Evolutionary conservation across 1,140 invertebrate species (phyloP).

Genomic region (Leptestheria dahalacensis): DNA sequence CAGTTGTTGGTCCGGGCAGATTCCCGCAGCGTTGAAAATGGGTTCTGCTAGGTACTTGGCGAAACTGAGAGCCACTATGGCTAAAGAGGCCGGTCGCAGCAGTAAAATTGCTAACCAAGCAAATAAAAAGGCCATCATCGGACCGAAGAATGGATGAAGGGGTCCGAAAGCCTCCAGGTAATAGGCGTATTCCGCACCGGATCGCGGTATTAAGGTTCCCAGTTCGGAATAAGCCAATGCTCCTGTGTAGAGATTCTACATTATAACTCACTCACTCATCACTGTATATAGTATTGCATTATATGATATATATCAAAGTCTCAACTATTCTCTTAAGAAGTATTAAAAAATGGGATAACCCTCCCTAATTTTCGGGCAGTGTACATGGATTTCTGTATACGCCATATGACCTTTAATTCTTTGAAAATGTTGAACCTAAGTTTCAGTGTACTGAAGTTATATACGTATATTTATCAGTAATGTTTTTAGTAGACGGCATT

Average conservation of each 20-base stretch:
- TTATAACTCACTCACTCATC: neutral
- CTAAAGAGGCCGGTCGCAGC: slow-evolving; percentile 24
- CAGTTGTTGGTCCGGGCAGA: neutral
- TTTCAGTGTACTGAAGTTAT: too few species aligned
- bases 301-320: neutral
- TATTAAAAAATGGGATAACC: too few species aligned
- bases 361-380: too few species aligned
- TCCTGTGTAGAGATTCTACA: slow-evolving; percentile 12
- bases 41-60: slow-evolving; percentile 24
- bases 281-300: neutral
- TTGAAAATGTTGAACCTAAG: too few species aligned
- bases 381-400: too few species aligned
- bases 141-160: slow-evolving; percentile 16
- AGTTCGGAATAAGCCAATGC: slow-evolving; percentile 18
- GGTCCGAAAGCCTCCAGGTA: slow-evolving; percentile 13
- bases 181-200: slow-evolving; percentile 66
- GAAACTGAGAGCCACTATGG: slow-evolving; percentile 30
- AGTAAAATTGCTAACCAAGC: slow-evolving; percentile 27
- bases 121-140: slow-evolving; percentile 25
- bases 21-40: neutral
- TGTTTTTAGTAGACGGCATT: too few species aligned
- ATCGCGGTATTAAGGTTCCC: slow-evolving; percentile 65
- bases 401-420: too few species aligned
- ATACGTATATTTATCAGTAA: too few species aligned
- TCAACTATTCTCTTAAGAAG: too few species aligned